Percentiles rank a stretch among this genome's conserved stretches.
Evolutionary conservation across 53 echinoderm and acorn worm genomes (phyloP).

Genomic region (Mesocentrotus franciscanus): DNA sequence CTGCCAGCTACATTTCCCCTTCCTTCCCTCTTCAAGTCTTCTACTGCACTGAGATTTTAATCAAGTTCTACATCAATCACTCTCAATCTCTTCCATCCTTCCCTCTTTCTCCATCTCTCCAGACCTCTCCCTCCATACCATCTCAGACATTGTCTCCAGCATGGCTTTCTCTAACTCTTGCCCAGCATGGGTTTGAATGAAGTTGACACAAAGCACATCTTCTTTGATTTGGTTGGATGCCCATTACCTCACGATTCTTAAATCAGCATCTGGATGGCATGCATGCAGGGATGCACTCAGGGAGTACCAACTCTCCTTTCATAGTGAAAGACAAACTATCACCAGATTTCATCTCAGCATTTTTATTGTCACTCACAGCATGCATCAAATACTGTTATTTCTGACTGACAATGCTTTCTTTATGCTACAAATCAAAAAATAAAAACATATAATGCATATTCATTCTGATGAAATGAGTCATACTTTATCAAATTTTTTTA

Average conservation of each 20-base stretch:
- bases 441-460: background rate
- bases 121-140: background rate
- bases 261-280: constrained; percentile 46
- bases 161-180: background rate
- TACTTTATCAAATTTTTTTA: background rate
- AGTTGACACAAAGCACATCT: constrained; percentile 59
- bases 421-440: background rate
- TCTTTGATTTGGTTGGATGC: constrained; percentile 33
- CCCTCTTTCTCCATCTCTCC: background rate
- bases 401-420: background rate
- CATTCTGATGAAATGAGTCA: background rate
- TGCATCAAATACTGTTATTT: background rate
- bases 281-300: constrained; percentile 44
- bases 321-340: background rate
- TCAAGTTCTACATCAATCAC: constrained; percentile 37
- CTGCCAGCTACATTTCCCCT: background rate
- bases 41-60: constrained; percentile 18
- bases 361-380: constrained; percentile 50
- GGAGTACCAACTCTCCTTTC: constrained; percentile 8
- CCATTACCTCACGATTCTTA: constrained; percentile 48
- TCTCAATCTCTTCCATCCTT: background rate
- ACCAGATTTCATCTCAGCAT: constrained; percentile 30
- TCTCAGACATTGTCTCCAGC: constrained; percentile 15
- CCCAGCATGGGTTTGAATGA: constrained; percentile 32
- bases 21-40: background rate